Evolutionary conservation across 1,140 invertebrate genomes (phyloP).

Genomic region (Microplitis mediator): DNA sequence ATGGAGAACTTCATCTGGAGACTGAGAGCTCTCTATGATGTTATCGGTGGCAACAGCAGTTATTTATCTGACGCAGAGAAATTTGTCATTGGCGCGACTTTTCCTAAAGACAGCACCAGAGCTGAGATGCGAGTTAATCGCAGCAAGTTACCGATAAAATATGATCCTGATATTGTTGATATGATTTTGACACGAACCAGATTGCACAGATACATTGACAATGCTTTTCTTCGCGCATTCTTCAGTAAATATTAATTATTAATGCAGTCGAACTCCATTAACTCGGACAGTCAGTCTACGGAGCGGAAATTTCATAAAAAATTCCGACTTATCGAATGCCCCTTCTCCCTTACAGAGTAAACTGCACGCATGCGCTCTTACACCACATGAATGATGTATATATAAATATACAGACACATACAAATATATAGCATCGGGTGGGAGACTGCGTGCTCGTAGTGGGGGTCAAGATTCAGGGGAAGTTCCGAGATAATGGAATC

Average conservation of each 20-base stretch:
- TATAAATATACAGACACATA: too few relatives aligned
- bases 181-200: constrained; percentile 49
- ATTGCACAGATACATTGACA: constrained; percentile 54
- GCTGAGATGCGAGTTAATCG: constrained; percentile 47
- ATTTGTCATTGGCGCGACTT: constrained; percentile 41
- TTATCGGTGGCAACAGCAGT: constrained; percentile 45
- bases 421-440: too few relatives aligned
- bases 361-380: too few relatives aligned
- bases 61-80: constrained; percentile 34
- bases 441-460: too few relatives aligned
- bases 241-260: constrained; percentile 46
- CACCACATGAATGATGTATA: too few relatives aligned
- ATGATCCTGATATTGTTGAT: constrained; percentile 47
- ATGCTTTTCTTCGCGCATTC: constrained; percentile 42
- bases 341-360: too few relatives aligned
- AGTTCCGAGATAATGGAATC: too few relatives aligned
- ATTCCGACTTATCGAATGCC: too few relatives aligned
- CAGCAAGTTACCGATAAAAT: constrained; percentile 42
- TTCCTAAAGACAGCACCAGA: constrained; percentile 47
- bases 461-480: too few relatives aligned
- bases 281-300: too few relatives aligned
- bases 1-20: constrained; percentile 42
- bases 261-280: neutral
- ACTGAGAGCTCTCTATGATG: constrained; percentile 47
- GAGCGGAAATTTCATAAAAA: too few relatives aligned